phyloP scores from a whole-genome alignment of 2,113 vertebrate species.

The Nasalis larvatus region DNA sequence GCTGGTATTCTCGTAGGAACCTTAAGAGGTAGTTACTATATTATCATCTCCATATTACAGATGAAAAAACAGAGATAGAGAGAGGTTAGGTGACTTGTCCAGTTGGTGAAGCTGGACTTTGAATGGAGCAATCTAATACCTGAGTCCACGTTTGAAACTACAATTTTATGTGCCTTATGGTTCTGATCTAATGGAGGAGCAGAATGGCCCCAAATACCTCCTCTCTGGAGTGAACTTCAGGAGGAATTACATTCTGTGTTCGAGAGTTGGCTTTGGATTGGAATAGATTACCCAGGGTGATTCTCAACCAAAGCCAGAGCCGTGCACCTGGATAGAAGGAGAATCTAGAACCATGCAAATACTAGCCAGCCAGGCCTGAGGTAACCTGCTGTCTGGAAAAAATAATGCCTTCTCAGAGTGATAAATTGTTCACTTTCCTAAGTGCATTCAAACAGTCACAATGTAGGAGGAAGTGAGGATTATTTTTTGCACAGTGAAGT shows the following conservation, averaged over 20 bases:
- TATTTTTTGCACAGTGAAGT: slow-evolving; percentile 10
- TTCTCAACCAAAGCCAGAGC: neutral
- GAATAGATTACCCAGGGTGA: neutral
- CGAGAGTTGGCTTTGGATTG: neutral
- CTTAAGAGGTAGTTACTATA: neutral
- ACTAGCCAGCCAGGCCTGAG: neutral
- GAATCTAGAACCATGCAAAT: neutral
- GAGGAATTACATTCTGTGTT: neutral
- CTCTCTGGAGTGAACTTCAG: neutral
- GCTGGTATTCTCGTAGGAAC: neutral
- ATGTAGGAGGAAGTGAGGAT: neutral
- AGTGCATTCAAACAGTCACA: neutral
- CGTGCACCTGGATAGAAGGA: neutral
- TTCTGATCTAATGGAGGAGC: neutral
- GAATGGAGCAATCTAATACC: neutral
- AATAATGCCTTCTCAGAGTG: neutral
- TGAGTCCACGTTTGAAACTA: neutral
- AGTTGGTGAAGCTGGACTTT: neutral
- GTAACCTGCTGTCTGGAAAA: neutral
- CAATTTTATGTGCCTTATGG: neutral
- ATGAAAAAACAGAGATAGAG: neutral
- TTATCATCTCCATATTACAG: neutral
- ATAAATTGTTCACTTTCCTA: neutral
- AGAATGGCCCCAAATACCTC: neutral
- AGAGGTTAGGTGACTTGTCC: neutral